A percentile compares a stretch with the other conserved stretches of the same genome.
Conservation (phyloP, 2,888 invertebrate species). For the Buathra laborator region DNA sequence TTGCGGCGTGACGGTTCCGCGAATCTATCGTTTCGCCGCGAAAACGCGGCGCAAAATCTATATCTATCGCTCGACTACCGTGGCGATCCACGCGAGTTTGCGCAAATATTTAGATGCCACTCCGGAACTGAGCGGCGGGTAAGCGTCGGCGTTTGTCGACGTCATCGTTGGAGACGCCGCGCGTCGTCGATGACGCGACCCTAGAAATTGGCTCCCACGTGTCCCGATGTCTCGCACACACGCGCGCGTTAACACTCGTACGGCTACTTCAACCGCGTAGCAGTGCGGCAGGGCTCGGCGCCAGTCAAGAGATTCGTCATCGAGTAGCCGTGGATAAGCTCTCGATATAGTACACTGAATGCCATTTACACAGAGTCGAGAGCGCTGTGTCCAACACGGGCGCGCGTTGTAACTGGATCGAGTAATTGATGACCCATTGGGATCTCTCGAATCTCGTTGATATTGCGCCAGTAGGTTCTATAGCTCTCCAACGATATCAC, state of each 20-base stretch:
- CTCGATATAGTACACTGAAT: constrained; percentile 11
- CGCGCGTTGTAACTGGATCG: constrained; percentile 30
- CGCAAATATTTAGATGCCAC: constrained; percentile 75
- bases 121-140: constrained; percentile 38
- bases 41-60: neutral
- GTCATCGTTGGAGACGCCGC: constrained; percentile 74
- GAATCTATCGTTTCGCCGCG: constrained; percentile 30
- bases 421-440: constrained; percentile 54
- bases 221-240: constrained; percentile 1
- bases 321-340: constrained; percentile 25
- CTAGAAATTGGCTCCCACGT: constrained; percentile 63
- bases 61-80: constrained; percentile 22
- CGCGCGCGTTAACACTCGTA: constrained; percentile 14
- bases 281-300: constrained; percentile 48
- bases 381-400: neutral
- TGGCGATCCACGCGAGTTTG: constrained; percentile 59
- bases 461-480: constrained; percentile 3
- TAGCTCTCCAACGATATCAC: constrained; percentile 8
- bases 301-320: constrained; percentile 58
- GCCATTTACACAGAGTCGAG: neutral
- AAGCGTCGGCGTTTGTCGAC: constrained; percentile 71
- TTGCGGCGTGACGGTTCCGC: constrained; percentile 48
- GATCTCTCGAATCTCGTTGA: constrained; percentile 50
- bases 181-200: constrained; percentile 73
- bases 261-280: constrained; percentile 7